phyloP scores from a whole-genome alignment of 1,140 invertebrate genomes.

The Heliconius hewitsoni region DNA sequence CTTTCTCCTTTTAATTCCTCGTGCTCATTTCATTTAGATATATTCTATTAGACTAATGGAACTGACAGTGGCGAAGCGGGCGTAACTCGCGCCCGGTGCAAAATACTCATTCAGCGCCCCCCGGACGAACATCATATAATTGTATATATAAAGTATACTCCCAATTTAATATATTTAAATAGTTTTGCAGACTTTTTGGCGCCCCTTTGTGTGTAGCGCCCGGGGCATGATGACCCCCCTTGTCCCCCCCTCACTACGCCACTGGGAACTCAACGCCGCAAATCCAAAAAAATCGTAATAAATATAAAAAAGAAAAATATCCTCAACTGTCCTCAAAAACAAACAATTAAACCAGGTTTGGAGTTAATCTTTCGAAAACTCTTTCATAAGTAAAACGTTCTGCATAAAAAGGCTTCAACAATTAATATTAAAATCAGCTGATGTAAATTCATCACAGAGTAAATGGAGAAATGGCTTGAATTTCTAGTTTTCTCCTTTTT shows the following conservation, averaged over 20 bases:
- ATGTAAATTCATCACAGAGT: slow-evolving; percentile 28
- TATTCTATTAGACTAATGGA: not conserved
- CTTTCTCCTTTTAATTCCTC: no score
- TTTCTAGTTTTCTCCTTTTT: not conserved
- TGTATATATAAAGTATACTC: no score
- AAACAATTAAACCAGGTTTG: slow-evolving; percentile 26
- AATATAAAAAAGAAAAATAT: not conserved
- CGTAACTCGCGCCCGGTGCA: no score
- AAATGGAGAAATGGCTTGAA: not conserved
- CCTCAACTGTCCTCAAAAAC: slow-evolving; percentile 4
- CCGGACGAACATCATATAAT: no score
- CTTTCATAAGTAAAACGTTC: slow-evolving; percentile 37
- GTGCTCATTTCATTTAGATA: no score
- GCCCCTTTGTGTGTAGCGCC: no score
- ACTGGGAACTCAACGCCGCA: not conserved
- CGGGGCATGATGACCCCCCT: no score
- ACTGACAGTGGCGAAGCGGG: no score
- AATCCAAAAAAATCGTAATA: not conserved
- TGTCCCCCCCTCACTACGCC: no score
- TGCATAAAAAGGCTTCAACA: slow-evolving; percentile 39
- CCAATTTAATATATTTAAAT: no score
- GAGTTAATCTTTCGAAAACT: slow-evolving; percentile 41
- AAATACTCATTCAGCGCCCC: no score
- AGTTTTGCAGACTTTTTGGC: no score
- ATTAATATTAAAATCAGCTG: slow-evolving; percentile 46